phyloP scores from a whole-genome alignment of 2,888 invertebrate genomes.

The Panzeria rudis region DNA sequence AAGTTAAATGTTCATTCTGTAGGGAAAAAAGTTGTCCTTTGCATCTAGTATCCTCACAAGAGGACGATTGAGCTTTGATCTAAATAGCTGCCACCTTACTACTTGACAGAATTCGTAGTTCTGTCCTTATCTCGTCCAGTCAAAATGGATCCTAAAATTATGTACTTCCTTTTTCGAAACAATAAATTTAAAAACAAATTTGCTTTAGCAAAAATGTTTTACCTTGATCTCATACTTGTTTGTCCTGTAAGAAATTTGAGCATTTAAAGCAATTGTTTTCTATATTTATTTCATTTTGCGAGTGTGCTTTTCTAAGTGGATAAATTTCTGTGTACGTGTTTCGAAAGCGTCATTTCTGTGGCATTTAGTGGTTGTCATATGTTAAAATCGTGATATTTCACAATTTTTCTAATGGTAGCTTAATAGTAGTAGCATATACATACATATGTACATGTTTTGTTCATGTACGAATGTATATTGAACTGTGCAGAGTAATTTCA shows the following conservation, averaged over 20 bases:
- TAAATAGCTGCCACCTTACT: no score
- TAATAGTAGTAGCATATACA: no score
- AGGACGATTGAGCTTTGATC: no score
- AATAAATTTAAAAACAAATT: no score
- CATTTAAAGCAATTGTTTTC: constrained; percentile 35
- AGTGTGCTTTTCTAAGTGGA: constrained; percentile 11
- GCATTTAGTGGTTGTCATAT: constrained; percentile 67
- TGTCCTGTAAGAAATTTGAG: neutral
- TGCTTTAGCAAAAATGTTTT: no score
- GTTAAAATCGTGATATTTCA: constrained; percentile 60
- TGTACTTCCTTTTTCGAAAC: no score
- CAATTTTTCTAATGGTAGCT: constrained; percentile 37
- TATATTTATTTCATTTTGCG: neutral
- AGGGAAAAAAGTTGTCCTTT: no score
- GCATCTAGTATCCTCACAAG: no score
- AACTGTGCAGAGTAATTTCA: constrained; percentile 15
- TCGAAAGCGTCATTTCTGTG: constrained; percentile 58
- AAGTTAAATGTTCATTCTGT: no score
- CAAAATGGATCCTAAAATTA: no score
- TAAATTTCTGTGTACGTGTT: constrained; percentile 50
- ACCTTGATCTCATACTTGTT: neutral
- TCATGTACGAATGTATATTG: neutral
- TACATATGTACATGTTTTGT: neutral
- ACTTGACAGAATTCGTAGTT: no score
- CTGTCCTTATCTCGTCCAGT: no score